Base-by-base conservation (phyloP, 2,113 vertebrate species). In the Phylloscopus trochilus region DNA sequence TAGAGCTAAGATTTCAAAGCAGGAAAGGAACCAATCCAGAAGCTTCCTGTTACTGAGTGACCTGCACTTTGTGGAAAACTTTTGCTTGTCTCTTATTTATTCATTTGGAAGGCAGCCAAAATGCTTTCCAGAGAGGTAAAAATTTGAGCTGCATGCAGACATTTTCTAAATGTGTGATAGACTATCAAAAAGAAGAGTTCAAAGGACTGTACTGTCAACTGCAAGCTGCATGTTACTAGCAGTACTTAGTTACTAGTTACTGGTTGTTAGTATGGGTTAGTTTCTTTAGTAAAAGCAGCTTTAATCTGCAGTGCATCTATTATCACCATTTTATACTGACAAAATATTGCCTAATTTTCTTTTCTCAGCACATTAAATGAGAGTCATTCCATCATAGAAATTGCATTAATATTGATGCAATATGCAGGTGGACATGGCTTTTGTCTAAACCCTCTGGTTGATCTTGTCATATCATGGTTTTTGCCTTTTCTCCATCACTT, bases 361-460 rank as follows among this genome's bases (percentile, higher is more conserved):
- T 20, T 62, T 51, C 58, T 85, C 13, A 59, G 28, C 3, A 13
- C 4, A 15, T 55, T 39, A 43, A 53, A 51, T 76, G 37, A 41
- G n/a, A 85, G 30, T 15, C 24, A 74, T 56, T 59, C 27, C 28
- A 23, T 76, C 37, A 37, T 2, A 59, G n/a, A 52, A 87, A 43
- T 53, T 18, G 9, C 9, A 62, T 5, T 53, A 74, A 70, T 49
- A 47, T 19, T 62, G 31, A 33, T 80, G 27, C 4, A 53, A 24
- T 0, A 1, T 4, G 1, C 7, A 15, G 6, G 4, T 4, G 67
- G 44, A 56, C 24, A 13, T 3, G 41, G 13, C 15, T 86, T 74
- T 86, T 86, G 39, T 80, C 35, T 63, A 83, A 90, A 41, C 6
- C 2, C 5, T 80, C 17, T 72, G 58, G 33, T 1, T 76, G 31